Conservation (phyloP, 2,113 vertebrate genomes). For the Phalacrocorax aristotelis region DNA sequence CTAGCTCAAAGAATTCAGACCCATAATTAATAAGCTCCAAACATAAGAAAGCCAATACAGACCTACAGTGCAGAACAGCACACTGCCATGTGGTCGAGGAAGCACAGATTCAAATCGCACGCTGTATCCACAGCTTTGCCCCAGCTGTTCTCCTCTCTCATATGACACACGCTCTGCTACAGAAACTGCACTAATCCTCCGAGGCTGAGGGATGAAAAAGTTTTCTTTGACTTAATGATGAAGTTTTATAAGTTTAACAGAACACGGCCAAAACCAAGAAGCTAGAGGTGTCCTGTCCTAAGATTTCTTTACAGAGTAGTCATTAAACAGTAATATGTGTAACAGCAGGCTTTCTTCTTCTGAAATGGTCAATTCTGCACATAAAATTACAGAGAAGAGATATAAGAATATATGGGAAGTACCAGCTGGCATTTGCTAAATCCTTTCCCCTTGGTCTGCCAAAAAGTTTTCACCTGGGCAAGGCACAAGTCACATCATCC, state of each 20-base stretch:
- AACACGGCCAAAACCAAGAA: not conserved
- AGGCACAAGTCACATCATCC: not conserved
- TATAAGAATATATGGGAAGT: not conserved
- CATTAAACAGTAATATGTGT: not conserved
- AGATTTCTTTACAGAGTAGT: not conserved
- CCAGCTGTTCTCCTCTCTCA: slow-evolving; percentile 88
- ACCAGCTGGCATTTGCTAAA: not conserved
- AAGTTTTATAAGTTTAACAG: not conserved
- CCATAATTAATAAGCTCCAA: not conserved
- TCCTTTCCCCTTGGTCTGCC: accelerated
- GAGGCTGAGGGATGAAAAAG: slow-evolving; percentile 76
- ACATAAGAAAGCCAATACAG: slow-evolving; percentile 50
- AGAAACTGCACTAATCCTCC: slow-evolving; percentile 93
- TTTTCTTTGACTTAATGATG: not conserved
- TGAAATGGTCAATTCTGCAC: not conserved
- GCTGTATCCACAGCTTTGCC: slow-evolving; percentile 95
- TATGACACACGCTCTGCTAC: slow-evolving; percentile 91
- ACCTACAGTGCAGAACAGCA: slow-evolving; percentile 98
- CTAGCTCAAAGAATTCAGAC: not conserved
- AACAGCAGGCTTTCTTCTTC: not conserved
- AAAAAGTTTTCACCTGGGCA: not conserved
- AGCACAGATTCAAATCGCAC: slow-evolving; percentile 95
- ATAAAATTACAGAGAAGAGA: not conserved
- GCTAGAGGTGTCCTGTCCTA: not conserved
- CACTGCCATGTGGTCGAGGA: slow-evolving; percentile 91